Conservation (phyloP, 2,888 invertebrate species). For the Thereva nobilitata region DNA sequence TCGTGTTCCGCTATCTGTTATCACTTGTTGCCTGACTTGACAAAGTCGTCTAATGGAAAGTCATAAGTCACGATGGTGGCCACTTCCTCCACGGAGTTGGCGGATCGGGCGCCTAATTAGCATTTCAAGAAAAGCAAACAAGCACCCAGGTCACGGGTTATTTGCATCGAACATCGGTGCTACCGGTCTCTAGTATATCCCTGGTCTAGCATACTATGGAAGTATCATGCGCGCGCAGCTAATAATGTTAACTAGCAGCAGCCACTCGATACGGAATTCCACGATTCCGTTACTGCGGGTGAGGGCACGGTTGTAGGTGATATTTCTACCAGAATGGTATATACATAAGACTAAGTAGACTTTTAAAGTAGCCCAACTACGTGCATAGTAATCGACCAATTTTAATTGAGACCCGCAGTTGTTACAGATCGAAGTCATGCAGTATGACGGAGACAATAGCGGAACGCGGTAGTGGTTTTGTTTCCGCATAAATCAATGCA, state of each 20-base stretch:
- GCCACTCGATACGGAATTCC: constrained; percentile 18
- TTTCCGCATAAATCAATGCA: too few species aligned
- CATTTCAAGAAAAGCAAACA: constrained; percentile 26
- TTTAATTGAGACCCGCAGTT: too few species aligned
- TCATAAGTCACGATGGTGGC: constrained; percentile 34
- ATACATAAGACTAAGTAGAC: too few species aligned
- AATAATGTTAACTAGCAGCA: constrained; percentile 26
- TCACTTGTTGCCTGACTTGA: constrained; percentile 22
- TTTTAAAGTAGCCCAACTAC: too few species aligned
- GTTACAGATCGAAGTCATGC: too few species aligned
- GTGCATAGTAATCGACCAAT: too few species aligned
- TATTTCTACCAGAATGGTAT: background rate
- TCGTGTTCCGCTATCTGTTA: constrained; percentile 27
- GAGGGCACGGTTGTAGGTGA: constrained; percentile 15
- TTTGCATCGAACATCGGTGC: constrained; percentile 32
- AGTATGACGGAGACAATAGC: too few species aligned
- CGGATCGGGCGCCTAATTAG: constrained; percentile 25
- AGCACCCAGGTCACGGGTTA: constrained; percentile 35
- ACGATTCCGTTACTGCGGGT: constrained; percentile 14
- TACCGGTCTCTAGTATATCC: background rate
- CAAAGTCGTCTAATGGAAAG: constrained; percentile 33
- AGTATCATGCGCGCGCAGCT: constrained; percentile 24
- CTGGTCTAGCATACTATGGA: constrained; percentile 1
- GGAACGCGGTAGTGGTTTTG: too few species aligned
- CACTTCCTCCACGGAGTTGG: constrained; percentile 15